Evolutionary conservation across 2,113 vertebrate genomes (phyloP).

Genomic region (Vimba vimba): DNA sequence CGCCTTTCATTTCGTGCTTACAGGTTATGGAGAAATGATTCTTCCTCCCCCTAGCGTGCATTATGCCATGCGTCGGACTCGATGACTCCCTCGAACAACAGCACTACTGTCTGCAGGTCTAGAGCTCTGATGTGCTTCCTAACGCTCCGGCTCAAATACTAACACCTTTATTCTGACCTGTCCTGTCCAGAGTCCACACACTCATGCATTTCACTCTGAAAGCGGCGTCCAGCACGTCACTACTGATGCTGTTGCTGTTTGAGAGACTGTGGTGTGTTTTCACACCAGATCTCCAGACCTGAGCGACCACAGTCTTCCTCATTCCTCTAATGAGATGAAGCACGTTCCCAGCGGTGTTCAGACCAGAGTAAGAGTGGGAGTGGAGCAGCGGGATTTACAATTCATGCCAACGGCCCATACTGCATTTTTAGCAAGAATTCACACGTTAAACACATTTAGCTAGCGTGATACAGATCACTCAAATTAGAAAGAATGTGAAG

Average conservation of each 20-base stretch:
- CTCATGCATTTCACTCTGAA: background rate
- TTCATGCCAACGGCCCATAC: too few relatives aligned
- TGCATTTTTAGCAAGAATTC: too few relatives aligned
- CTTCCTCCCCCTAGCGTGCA: background rate
- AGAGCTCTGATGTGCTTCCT: background rate
- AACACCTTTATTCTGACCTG: background rate
- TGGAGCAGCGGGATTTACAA: too few relatives aligned
- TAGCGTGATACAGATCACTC: too few relatives aligned
- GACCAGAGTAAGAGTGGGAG: too few relatives aligned
- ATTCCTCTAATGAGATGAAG: conserved; percentile 30
- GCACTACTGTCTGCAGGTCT: background rate
- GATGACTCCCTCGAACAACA: background rate
- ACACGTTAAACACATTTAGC: too few relatives aligned
- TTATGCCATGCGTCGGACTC: background rate
- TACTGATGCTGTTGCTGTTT: background rate
- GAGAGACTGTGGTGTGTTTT: conserved; percentile 34
- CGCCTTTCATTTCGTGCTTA: background rate
- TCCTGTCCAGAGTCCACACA: background rate
- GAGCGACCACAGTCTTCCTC: conserved; percentile 42
- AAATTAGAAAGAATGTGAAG: too few relatives aligned
- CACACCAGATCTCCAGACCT: conserved; percentile 52
- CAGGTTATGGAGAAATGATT: background rate
- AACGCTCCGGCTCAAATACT: background rate
- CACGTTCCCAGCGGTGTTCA: background rate
- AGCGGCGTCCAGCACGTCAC: background rate